Conservation (phyloP, 2,113 vertebrate genomes). For the Kobus ellipsiprymnus region DNA sequence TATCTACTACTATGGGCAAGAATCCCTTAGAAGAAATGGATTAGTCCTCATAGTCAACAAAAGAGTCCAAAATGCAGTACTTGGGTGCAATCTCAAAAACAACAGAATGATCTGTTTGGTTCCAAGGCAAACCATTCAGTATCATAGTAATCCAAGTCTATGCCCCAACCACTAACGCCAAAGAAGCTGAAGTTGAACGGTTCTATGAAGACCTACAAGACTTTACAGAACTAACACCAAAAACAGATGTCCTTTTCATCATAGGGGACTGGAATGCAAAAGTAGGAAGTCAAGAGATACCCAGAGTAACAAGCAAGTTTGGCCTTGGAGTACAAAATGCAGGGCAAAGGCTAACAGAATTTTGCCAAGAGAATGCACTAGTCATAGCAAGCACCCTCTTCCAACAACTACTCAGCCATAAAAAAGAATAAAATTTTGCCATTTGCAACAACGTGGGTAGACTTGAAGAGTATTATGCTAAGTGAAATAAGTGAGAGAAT, state of each 20-base stretch:
- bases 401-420: neutral
- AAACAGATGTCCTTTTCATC: neutral
- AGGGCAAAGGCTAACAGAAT: neutral
- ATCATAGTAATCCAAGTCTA: neutral
- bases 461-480: neutral
- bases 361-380: neutral
- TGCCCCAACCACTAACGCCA: neutral
- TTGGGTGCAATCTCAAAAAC: neutral
- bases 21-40: neutral
- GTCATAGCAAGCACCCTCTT: neutral
- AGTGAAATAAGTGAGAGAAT: neutral
- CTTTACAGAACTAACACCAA: neutral
- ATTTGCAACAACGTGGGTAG: neutral
- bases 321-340: neutral
- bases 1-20: neutral
- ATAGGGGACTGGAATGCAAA: neutral
- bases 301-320: neutral
- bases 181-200: neutral
- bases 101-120: neutral
- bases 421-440: neutral
- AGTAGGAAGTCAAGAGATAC: neutral
- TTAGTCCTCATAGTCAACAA: neutral
- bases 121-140: neutral
- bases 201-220: neutral
- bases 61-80: neutral